Base-by-base conservation (phyloP, 2,888 invertebrate species). In the Leptopilina drosophilae region DNA sequence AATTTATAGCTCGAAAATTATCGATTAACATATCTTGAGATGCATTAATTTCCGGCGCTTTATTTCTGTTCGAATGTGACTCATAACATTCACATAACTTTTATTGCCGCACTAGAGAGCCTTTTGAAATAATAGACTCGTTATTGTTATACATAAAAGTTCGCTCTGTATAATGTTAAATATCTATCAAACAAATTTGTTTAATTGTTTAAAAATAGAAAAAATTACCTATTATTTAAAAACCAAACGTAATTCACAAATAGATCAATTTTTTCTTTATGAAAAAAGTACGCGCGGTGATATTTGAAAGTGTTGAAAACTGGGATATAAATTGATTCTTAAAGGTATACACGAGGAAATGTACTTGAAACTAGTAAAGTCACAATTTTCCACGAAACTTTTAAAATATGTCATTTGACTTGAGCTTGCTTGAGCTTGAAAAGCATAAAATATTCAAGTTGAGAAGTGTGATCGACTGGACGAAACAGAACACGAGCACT, bases 401-500 rank as follows among this genome's bases (percentile, higher is more conserved):
- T 62, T 62, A 62, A 26, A 40, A 40, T 65, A 40, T 65, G 33
- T 65, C 40, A 65, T 65, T 65, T 65, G 40, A 42, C 40, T 40
- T n/a, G 40, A 65, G 40, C 65, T 67, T 46, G 46, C 40, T 40
- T n/a, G 40, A 65, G 40, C 65, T 67, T 46, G 46, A 53, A 67
- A 67, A 49, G 67, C 49, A 69, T 53, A 49, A 69, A 69, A 69
- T 69, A 69, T 69, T 69, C 20, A 49, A 69, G 49, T 11, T 53
- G 20, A 49, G 49, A 69, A 69, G 26, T 53, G 49, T 49, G 67
- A 49, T 69, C 49, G 26, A 46, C 69, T 69, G 8, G 53, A 53
- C 8, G 69, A 53, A 69, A 33, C 15, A 49, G 67, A 67, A 46
- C 67, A 15, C 42, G 42, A 42, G 14, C n/a, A n/a, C 40, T 33